Percentiles rank a stretch among this genome's conserved stretches.
phyloP scores from a whole-genome alignment of 2,113 vertebrate genomes.

The Grammatotria lemairii region DNA sequence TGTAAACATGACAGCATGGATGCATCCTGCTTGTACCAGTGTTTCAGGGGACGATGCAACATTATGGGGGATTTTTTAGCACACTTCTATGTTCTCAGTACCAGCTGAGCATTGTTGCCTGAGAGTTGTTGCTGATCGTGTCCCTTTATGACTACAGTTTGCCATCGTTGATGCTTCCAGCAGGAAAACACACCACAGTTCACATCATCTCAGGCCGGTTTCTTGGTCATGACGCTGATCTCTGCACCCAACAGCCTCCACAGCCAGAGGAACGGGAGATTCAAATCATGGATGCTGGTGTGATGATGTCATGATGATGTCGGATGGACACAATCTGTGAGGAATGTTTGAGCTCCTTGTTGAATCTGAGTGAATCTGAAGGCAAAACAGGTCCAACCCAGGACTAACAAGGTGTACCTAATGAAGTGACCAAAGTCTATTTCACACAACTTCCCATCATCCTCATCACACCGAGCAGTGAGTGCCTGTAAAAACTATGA shows the following conservation, averaged over 20 bases:
- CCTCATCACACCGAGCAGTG: accelerated
- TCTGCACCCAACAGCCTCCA: accelerated
- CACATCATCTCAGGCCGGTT: accelerated
- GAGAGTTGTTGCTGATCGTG: not conserved
- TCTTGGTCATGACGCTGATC: not conserved
- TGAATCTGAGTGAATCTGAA: not conserved
- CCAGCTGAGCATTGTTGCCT: not conserved
- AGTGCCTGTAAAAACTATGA: accelerated
- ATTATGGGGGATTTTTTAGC: accelerated
- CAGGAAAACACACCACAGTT: not conserved
- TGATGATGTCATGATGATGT: not conserved
- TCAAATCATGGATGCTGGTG: not conserved
- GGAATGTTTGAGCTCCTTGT: not conserved
- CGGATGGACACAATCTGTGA: accelerated
- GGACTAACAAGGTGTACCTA: accelerated
- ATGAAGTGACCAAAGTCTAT: not conserved
- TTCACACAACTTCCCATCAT: not conserved
- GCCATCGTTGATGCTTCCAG: not conserved
- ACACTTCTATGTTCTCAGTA: not conserved
- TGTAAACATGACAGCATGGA: accelerated
- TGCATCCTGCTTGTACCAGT: not conserved
- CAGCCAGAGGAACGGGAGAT: accelerated
- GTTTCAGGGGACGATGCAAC: accelerated
- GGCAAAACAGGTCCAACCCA: not conserved
- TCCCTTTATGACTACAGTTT: not conserved